Evolutionary conservation across 2,113 vertebrate species (phyloP).

Genomic region (Microcebus murinus): DNA sequence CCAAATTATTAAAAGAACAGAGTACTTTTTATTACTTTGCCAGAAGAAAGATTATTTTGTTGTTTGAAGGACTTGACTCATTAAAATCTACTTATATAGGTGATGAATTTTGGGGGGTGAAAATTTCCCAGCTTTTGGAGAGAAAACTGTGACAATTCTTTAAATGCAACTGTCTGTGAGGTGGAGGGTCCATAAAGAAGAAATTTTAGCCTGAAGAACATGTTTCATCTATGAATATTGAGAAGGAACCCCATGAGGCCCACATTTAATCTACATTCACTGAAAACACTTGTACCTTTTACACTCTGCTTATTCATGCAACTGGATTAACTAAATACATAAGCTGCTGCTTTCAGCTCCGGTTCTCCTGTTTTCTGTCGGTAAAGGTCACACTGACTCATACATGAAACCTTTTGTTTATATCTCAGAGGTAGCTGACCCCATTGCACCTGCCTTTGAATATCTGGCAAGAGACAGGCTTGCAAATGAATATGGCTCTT

Average conservation of each 20-base stretch:
- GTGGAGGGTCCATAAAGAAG: neutral
- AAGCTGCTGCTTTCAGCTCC: slow-evolving; percentile 57
- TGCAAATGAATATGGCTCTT: slow-evolving; percentile 71
- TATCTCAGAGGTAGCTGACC: slow-evolving; percentile 69
- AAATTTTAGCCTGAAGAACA: slow-evolving; percentile 45
- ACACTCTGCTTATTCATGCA: slow-evolving; percentile 68
- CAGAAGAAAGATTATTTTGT: slow-evolving; percentile 76
- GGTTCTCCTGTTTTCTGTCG: slow-evolving; percentile 50
- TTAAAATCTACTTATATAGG: slow-evolving; percentile 79
- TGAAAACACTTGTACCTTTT: slow-evolving; percentile 66
- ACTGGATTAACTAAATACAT: slow-evolving; percentile 63
- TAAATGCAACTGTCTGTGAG: slow-evolving; percentile 21
- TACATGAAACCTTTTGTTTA: slow-evolving; percentile 68
- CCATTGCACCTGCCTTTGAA: slow-evolving; percentile 76
- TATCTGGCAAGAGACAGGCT: slow-evolving; percentile 67
- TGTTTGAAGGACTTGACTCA: slow-evolving; percentile 77
- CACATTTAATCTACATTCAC: slow-evolving; percentile 56
- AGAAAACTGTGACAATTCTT: slow-evolving; percentile 61
- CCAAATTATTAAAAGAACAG: slow-evolving; percentile 74
- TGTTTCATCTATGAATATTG: slow-evolving; percentile 29
- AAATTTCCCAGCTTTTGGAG: slow-evolving; percentile 57
- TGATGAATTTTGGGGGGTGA: slow-evolving; percentile 56
- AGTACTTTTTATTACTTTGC: slow-evolving; percentile 68
- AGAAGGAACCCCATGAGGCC: neutral
- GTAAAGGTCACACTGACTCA: slow-evolving; percentile 76